phyloP scores from a whole-genome alignment of 1,140 invertebrate species.

The Drosophila biarmipes region DNA sequence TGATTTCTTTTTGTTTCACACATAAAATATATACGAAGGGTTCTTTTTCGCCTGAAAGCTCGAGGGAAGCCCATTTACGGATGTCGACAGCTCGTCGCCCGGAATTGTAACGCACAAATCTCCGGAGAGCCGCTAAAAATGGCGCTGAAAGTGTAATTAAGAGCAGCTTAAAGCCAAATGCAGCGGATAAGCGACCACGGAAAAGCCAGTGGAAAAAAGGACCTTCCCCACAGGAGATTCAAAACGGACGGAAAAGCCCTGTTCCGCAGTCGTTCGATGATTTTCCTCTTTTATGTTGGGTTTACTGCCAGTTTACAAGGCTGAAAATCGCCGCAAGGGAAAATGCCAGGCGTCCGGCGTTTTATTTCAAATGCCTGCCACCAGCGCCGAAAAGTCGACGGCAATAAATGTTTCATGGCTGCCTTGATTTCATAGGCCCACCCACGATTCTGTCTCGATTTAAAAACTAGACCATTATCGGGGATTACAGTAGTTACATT shows the following conservation, averaged over 20 bases:
- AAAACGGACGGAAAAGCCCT: slow-evolving; percentile 9
- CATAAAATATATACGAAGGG: slow-evolving; percentile 6
- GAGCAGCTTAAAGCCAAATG: slow-evolving; percentile 44
- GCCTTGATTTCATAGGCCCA: slow-evolving; percentile 9
- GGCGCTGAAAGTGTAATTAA: slow-evolving; percentile 54
- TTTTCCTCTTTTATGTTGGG: slow-evolving; percentile 24
- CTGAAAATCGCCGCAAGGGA: background rate
- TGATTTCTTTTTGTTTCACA: slow-evolving; percentile 25
- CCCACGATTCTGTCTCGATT: slow-evolving; percentile 15
- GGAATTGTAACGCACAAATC: slow-evolving; percentile 20
- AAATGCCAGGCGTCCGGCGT: slow-evolving; percentile 2
- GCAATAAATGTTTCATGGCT: slow-evolving; percentile 53
- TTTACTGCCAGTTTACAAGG: slow-evolving; percentile 27
- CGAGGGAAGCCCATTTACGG: slow-evolving; percentile 23
- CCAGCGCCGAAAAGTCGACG: slow-evolving; percentile 42
- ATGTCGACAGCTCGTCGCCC: slow-evolving; percentile 28
- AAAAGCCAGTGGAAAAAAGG: background rate
- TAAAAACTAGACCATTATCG: slow-evolving; percentile 19
- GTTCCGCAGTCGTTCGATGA: slow-evolving; percentile 21
- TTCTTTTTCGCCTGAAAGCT: background rate
- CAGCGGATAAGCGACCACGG: slow-evolving; percentile 28
- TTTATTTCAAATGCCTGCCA: slow-evolving; percentile 40
- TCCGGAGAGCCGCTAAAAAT: slow-evolving; percentile 15
- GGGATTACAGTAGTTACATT: background rate
- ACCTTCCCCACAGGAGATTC: background rate